Conservation (phyloP, 2,113 vertebrate genomes). For the Azemiops feae region DNA sequence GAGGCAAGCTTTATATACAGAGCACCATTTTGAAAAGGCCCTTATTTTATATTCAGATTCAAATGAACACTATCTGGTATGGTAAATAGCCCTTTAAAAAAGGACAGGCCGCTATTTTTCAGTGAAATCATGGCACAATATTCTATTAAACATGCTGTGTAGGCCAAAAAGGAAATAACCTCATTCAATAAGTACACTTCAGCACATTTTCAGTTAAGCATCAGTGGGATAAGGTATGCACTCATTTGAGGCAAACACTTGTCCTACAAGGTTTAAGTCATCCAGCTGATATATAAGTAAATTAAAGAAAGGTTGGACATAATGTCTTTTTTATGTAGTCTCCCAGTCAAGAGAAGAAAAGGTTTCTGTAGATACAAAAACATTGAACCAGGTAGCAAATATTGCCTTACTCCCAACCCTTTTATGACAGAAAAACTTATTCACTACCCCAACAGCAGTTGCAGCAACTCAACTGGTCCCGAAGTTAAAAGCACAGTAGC, state of each 20-base stretch:
- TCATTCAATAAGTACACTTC: not conserved
- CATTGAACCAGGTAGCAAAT: rapidly evolving
- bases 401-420: not conserved
- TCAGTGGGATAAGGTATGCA: not conserved
- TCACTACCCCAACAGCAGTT: not conserved
- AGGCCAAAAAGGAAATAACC: not conserved
- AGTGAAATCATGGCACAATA: not conserved
- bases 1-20: not conserved
- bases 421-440: not conserved
- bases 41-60: not conserved
- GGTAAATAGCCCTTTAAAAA: not conserved
- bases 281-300: not conserved
- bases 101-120: not conserved
- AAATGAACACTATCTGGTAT: not conserved
- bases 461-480: slow-evolving; percentile 24
- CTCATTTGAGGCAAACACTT: not conserved
- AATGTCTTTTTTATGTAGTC: not conserved
- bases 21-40: not conserved
- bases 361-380: slow-evolving; percentile 20
- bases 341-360: not conserved
- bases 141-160: not conserved
- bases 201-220: not conserved
- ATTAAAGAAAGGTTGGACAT: not conserved
- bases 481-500: slow-evolving; percentile 26
- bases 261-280: not conserved